phyloP scores from a whole-genome alignment of 2,113 vertebrate species.

The Greenwoodochromis staneri region DNA sequence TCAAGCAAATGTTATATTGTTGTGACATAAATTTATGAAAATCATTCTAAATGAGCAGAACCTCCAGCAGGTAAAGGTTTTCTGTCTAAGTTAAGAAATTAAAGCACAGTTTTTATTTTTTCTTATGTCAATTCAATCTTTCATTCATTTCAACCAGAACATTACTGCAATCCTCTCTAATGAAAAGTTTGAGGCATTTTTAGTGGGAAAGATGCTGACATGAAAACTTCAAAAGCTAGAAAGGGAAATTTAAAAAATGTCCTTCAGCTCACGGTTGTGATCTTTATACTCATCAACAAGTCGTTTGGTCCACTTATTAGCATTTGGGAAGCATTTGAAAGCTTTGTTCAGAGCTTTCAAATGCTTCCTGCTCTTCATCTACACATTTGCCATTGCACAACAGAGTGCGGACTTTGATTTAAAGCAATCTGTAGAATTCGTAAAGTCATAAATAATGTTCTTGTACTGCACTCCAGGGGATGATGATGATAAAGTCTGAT shows the following conservation, averaged over 20 bases:
- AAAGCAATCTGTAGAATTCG: background rate
- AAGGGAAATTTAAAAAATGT: background rate
- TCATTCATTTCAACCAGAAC: background rate
- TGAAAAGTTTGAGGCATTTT: background rate
- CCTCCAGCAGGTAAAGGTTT: background rate
- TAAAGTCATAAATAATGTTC: background rate
- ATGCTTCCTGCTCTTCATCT: background rate
- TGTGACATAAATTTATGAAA: background rate
- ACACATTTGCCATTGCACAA: background rate
- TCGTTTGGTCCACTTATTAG: background rate
- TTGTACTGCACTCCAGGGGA: background rate
- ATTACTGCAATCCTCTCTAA: background rate
- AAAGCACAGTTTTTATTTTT: constrained; percentile 18
- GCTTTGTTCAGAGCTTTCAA: background rate
- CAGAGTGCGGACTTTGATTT: background rate
- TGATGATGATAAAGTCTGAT: background rate
- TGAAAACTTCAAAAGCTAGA: background rate
- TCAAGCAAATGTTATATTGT: background rate
- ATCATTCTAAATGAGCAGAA: background rate
- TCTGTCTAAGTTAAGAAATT: background rate
- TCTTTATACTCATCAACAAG: background rate
- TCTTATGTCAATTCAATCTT: background rate
- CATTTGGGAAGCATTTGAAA: background rate
- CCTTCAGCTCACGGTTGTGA: background rate
- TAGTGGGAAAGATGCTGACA: background rate